Conservation (phyloP, 2,113 vertebrate genomes). For the Amblyornis subalaris region DNA sequence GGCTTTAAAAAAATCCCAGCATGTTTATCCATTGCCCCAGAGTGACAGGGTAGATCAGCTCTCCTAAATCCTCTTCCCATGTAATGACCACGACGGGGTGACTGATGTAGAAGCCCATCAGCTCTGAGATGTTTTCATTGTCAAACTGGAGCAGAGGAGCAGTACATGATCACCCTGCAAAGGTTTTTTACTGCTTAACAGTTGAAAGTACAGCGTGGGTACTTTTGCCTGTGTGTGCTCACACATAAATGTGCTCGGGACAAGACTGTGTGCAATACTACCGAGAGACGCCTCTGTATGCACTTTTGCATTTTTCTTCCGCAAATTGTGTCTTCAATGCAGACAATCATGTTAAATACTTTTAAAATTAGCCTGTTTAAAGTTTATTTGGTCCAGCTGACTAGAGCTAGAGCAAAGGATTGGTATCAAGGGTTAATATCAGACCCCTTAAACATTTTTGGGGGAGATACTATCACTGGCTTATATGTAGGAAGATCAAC, state of each 20-base stretch:
- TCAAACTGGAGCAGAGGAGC: neutral
- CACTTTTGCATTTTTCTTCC: neutral
- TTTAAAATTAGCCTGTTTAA: neutral
- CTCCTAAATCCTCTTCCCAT: constrained; percentile 50
- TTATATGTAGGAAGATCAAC: neutral
- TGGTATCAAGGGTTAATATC: neutral
- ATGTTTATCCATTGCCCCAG: constrained; percentile 38
- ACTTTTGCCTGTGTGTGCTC: neutral
- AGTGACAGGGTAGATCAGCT: constrained; percentile 46
- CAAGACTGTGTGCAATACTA: neutral
- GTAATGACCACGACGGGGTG: constrained; percentile 20
- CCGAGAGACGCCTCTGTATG: neutral
- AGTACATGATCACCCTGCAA: neutral
- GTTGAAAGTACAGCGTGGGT: neutral
- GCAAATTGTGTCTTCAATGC: neutral
- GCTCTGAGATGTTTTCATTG: constrained; percentile 36
- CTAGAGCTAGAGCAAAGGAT: neutral
- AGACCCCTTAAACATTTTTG: neutral
- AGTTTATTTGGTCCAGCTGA: neutral
- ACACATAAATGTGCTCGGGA: neutral
- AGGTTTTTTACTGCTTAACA: neutral
- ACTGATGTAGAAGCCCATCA: constrained; percentile 49
- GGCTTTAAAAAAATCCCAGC: constrained; percentile 23
- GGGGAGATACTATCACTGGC: neutral
- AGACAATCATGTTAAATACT: neutral